Percentiles rank a stretch among this genome's conserved stretches.
These are phyloP conservation scores for Onchidella celtica DNA, from an alignment of 2,888 invertebrate genomes.

Conservation along the genomic window DNA sequence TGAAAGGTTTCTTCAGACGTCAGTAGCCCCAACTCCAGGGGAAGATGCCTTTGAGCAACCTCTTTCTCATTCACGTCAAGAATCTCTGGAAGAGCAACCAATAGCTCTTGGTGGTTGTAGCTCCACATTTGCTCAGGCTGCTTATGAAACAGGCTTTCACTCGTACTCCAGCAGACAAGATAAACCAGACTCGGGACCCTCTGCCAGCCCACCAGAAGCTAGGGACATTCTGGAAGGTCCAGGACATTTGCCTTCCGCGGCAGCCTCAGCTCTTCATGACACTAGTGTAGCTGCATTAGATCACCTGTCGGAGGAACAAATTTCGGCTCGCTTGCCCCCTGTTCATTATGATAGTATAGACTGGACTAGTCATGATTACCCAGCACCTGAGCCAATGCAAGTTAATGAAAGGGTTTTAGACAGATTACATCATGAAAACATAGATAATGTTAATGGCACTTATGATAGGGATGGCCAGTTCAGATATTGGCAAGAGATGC, in stretches of 20 bases:
- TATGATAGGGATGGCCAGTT: slow-evolving; percentile 83
- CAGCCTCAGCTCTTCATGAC: slow-evolving; percentile 15
- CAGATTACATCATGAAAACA: slow-evolving; percentile 76
- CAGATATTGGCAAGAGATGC: slow-evolving; percentile 93
- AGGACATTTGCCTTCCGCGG: slow-evolving; percentile 33
- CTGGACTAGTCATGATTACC: slow-evolving; percentile 81
- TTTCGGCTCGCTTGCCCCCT: slow-evolving; percentile 86
- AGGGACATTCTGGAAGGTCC: slow-evolving; percentile 37
- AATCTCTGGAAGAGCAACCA: slow-evolving; percentile 46
- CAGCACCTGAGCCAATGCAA: slow-evolving; percentile 78
- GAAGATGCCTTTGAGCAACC: slow-evolving; percentile 83
- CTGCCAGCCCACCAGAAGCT: slow-evolving; percentile 53
- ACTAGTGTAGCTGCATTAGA: slow-evolving; percentile 40
- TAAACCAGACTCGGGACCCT: slow-evolving; percentile 46
- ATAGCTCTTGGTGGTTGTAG: slow-evolving; percentile 39
- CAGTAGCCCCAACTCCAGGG: slow-evolving; percentile 65
- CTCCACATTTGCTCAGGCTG: slow-evolving; percentile 38
- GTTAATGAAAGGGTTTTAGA: slow-evolving; percentile 72
- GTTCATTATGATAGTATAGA: slow-evolving; percentile 84
- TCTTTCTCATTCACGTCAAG: slow-evolving; percentile 44
- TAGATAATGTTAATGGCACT: slow-evolving; percentile 82
- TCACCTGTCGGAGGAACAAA: slow-evolving; percentile 75
- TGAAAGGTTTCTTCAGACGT: slow-evolving; percentile 79
- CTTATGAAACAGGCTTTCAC: slow-evolving; percentile 35
- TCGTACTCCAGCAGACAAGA: slow-evolving; percentile 40